Conservation (phyloP, 2,113 vertebrate genomes). For the Oreotrochilus melanogaster region DNA sequence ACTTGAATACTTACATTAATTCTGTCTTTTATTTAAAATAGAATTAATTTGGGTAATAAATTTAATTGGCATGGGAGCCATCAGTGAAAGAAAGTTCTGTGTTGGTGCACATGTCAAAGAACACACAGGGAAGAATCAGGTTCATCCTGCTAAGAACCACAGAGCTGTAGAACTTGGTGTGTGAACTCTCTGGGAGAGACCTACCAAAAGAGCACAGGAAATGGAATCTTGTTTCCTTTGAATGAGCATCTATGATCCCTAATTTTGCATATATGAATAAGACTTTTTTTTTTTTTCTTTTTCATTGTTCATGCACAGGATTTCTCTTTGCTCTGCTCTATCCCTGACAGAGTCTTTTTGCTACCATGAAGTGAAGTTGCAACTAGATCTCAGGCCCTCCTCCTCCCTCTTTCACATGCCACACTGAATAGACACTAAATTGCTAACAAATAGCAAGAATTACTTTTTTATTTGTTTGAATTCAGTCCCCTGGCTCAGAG, state of each 20-base stretch:
- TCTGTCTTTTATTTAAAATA: not conserved
- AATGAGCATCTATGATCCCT: not conserved
- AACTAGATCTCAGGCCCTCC: not conserved
- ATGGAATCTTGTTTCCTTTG: not conserved
- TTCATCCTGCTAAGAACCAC: not conserved
- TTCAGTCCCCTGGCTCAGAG: not conserved
- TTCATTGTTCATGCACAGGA: not conserved
- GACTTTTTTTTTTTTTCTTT: not conserved
- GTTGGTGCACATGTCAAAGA: not conserved
- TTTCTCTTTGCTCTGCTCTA: not conserved
- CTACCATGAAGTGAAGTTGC: not conserved
- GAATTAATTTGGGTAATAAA: not conserved
- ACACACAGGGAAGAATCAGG: not conserved
- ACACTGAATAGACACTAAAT: not conserved
- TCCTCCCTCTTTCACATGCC: not conserved
- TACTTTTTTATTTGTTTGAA: not conserved
- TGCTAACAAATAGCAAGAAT: not conserved
- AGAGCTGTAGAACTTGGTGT: not conserved
- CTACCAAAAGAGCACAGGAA: not conserved
- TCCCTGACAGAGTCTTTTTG: not conserved
- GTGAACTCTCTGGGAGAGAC: not conserved
- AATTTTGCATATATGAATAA: not conserved
- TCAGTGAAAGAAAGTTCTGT: not conserved
- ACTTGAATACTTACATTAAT: not conserved
- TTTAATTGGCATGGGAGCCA: not conserved